Conservation (phyloP, 2,797 vertebrate species). For the Lithobates pipiens region DNA sequence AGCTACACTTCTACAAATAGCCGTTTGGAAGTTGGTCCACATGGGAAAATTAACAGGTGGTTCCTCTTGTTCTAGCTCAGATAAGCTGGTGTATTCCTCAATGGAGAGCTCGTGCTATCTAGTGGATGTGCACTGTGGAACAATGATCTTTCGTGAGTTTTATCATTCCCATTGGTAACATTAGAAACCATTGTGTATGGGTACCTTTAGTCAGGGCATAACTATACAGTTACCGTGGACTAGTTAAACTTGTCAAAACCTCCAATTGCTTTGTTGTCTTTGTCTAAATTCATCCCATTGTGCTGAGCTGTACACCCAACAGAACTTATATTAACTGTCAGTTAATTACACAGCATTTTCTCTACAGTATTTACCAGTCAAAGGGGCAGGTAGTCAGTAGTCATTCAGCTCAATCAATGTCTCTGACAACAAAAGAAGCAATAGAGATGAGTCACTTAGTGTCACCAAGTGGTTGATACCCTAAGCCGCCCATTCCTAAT, state of each 20-base stretch:
- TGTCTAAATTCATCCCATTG: constrained; percentile 77
- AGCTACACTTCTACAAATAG: no score
- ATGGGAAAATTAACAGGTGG: not conserved
- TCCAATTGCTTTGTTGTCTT: constrained; percentile 78
- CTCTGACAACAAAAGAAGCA: constrained; percentile 83
- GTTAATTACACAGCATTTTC: constrained; percentile 92
- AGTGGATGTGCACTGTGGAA: not conserved
- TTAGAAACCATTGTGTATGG: not conserved
- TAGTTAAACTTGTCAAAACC: constrained; percentile 80
- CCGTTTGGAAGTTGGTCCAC: not conserved
- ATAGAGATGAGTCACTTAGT: constrained; percentile 89
- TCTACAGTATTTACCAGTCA: constrained; percentile 89
- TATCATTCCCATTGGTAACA: not conserved
- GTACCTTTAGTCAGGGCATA: constrained; percentile 71
- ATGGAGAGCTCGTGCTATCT: not conserved
- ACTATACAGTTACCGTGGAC: constrained; percentile 81
- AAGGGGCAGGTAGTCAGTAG: constrained; percentile 81
- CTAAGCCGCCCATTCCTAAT: constrained; percentile 92
- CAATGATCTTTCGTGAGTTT: not conserved
- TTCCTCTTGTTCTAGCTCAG: not conserved
- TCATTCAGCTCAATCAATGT: constrained; percentile 89
- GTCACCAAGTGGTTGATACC: constrained; percentile 85
- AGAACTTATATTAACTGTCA: constrained; percentile 91
- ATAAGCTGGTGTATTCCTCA: not conserved
- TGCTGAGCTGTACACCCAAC: constrained; percentile 81